Base-by-base conservation (phyloP, 2,113 vertebrate species). In the Centrocercus urophasianus region DNA sequence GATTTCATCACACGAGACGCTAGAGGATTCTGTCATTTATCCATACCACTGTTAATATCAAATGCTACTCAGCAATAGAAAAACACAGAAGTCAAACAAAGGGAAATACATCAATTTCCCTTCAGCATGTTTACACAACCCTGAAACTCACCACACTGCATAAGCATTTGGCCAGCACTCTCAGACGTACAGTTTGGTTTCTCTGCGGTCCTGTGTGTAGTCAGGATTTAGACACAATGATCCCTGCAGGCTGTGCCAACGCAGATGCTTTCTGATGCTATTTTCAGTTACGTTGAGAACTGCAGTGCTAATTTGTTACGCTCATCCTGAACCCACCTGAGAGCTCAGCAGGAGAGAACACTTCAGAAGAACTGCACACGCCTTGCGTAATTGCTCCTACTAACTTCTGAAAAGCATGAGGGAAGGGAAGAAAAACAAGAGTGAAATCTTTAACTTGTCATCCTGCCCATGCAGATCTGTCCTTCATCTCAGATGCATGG, bases 361-460 rank as follows among this genome's bases (percentile, higher is more conserved):
- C 16, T 65, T 36, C 14, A 50, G 48, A 22, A 71, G 4, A 88
- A 75, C 17, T 16, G 81, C 47, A 36, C 0, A 0, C 40, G 43
- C 38, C 82, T 86, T 30, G 72, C 4, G 30, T 1, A 45, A 45
- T 20, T 64, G 9, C 2, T 78, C 85, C 56, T 64, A 84, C 54
- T 72, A 69, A 90, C 27, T 43, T 74, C 11, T 0, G 76, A 59
- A 43, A 42, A 72, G 21, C 30, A 24, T 3, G 15, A 47, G 21
- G 4, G 5, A 10, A 2, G 3, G 6, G 3, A 8, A 1, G 34
- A 61, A 40, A 5, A n/a, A 54, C 6, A 27, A 15, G 25, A 27
- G 21, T 2, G 1, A 73, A 73, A 60, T 76, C 83, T 34, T 83
- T 60, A 43, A 80, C 18, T 2, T 8, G 13, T 45, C 54, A 54